Evolutionary conservation across 2,888 invertebrate species (phyloP).

Genomic region (Nemapogon koenigi): DNA sequence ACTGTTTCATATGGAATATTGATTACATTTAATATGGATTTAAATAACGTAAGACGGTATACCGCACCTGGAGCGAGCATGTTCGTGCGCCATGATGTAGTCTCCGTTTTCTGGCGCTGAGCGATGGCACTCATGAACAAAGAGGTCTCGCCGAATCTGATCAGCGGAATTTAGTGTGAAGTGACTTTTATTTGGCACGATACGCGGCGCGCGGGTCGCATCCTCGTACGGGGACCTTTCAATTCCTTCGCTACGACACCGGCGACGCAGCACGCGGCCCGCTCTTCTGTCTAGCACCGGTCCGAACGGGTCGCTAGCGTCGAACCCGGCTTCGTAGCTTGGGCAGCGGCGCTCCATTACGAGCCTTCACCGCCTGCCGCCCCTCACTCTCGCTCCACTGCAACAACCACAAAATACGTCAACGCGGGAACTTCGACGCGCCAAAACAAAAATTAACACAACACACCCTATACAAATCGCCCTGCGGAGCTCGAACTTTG

Average conservation of each 20-base stretch:
- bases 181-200: background rate
- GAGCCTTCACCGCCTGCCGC: too few relatives aligned
- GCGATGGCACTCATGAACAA: background rate
- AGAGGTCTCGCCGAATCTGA: background rate
- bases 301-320: constrained; percentile 50
- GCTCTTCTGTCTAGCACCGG: constrained; percentile 37
- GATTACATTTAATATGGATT: too few relatives aligned
- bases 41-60: too few relatives aligned
- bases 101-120: constrained; percentile 1
- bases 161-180: background rate
- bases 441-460: too few relatives aligned
- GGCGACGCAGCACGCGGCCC: constrained; percentile 50
- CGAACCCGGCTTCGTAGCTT: constrained; percentile 54
- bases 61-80: too few relatives aligned
- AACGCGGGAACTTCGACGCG: too few relatives aligned
- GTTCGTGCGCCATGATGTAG: too few relatives aligned
- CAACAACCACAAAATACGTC: too few relatives aligned
- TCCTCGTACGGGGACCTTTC: constrained; percentile 58
- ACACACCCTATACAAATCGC: too few relatives aligned
- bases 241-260: constrained; percentile 57
- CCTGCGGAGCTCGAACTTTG: too few relatives aligned
- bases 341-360: constrained; percentile 58
- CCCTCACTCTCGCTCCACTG: too few relatives aligned
- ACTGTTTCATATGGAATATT: too few relatives aligned
- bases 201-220: constrained; percentile 20